Conservation (phyloP, 1,140 invertebrate genomes). For the Drosophila nigrodunni region DNA sequence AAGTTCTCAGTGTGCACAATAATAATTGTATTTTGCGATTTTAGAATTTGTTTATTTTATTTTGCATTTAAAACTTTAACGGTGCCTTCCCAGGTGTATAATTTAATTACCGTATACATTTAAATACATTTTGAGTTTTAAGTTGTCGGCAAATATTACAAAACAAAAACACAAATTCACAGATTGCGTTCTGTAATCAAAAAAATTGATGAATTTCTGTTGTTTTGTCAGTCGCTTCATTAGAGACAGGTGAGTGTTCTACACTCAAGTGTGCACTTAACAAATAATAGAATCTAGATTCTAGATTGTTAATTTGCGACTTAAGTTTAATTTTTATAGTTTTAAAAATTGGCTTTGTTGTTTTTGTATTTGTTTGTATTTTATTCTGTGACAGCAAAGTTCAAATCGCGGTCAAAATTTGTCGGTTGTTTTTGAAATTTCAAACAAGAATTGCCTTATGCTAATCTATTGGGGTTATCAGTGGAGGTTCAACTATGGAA, state of each 20-base stretch:
- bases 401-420: constrained; percentile 42
- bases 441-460: constrained; percentile 56
- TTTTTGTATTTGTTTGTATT: constrained; percentile 10
- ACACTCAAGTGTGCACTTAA: constrained; percentile 19
- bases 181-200: constrained; percentile 19
- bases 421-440: constrained; percentile 24
- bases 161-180: constrained; percentile 10
- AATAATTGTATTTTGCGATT: neutral
- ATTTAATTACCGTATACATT: neutral
- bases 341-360: constrained; percentile 15
- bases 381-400: constrained; percentile 43
- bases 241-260: constrained; percentile 3
- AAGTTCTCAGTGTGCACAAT: constrained; percentile 2
- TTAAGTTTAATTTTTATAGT: constrained; percentile 18
- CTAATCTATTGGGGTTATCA: constrained; percentile 71
- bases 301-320: constrained; percentile 27
- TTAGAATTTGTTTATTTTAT: neutral
- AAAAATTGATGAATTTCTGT: constrained; percentile 1
- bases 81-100: neutral
- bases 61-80: constrained; percentile 1
- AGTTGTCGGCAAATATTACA: neutral
- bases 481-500: constrained; percentile 33
- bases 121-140: neutral
- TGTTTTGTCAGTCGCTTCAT: neutral
- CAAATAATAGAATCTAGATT: constrained; percentile 1